phyloP scores from a whole-genome alignment of 1,140 invertebrate genomes.

The Manduca sexta region DNA sequence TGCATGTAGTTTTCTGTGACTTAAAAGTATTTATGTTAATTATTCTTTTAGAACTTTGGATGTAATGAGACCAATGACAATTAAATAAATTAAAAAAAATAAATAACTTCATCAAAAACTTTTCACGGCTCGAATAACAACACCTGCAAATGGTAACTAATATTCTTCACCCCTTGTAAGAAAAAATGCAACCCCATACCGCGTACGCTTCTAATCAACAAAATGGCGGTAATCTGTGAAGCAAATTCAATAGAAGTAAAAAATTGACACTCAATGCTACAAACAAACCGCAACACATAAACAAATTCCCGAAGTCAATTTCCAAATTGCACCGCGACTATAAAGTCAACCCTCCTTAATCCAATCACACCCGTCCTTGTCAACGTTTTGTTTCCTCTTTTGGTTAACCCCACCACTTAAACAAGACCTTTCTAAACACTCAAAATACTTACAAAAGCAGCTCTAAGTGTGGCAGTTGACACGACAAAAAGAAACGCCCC shows the following conservation, averaged over 20 bases:
- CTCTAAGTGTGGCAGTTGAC: background rate
- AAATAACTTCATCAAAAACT: no score
- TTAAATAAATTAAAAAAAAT: no score
- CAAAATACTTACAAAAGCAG: background rate
- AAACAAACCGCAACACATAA: constrained; percentile 54
- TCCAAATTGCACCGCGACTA: constrained; percentile 63
- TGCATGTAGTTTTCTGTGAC: no score
- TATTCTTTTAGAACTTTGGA: no score
- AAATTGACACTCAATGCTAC: constrained; percentile 42
- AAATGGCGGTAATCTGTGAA: constrained; percentile 12
- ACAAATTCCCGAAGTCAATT: constrained; percentile 68
- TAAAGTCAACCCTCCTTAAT: constrained; percentile 70
- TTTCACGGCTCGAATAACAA: no score
- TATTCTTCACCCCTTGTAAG: no score
- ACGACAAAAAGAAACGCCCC: constrained; percentile 30
- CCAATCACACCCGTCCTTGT: constrained; percentile 64
- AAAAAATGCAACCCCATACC: no score
- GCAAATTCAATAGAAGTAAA: constrained; percentile 37
- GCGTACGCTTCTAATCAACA: constrained; percentile 21
- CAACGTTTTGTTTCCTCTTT: constrained; percentile 66
- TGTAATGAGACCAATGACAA: no score
- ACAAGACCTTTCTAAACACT: constrained; percentile 31
- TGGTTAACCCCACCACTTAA: constrained; percentile 31
- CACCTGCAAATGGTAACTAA: no score
- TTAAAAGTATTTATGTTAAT: no score